phyloP scores from a whole-genome alignment of 2,113 vertebrate species.

The Cricetomys ansorgei region DNA sequence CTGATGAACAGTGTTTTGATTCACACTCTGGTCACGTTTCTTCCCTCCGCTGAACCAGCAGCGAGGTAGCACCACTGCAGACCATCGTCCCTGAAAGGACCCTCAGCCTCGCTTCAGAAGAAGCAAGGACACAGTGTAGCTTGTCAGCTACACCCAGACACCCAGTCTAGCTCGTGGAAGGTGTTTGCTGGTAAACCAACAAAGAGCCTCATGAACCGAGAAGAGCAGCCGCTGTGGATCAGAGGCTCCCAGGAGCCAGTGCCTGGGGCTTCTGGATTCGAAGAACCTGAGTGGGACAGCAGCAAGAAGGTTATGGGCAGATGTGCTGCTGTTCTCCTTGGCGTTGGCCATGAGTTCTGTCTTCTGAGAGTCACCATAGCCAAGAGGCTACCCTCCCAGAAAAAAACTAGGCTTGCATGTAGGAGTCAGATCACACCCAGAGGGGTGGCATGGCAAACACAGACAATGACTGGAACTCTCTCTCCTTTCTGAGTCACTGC shows the following conservation, averaged over 20 bases:
- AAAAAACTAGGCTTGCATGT: not conserved
- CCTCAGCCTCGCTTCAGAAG: not conserved
- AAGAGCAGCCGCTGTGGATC: not conserved
- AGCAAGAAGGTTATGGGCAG: not conserved
- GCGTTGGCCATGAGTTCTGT: not conserved
- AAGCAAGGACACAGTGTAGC: not conserved
- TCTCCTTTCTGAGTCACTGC: not conserved
- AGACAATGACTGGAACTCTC: not conserved
- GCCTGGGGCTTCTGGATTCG: not conserved
- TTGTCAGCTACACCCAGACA: not conserved
- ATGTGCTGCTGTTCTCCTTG: not conserved
- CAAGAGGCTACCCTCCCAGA: not conserved
- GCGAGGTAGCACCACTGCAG: not conserved
- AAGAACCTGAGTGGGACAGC: not conserved
- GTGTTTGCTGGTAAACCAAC: not conserved
- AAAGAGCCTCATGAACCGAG: not conserved
- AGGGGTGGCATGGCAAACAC: not conserved
- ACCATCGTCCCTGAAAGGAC: not conserved
- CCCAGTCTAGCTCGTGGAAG: not conserved
- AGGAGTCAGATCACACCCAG: not conserved
- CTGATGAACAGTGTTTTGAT: not conserved
- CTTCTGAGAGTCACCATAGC: not conserved
- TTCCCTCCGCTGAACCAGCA: not conserved
- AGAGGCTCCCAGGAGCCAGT: not conserved
- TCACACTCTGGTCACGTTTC: not conserved